Evolutionary conservation across 92 coral and sea anemone species (phyloP).

Genomic region (Virgularia gustaviana): DNA sequence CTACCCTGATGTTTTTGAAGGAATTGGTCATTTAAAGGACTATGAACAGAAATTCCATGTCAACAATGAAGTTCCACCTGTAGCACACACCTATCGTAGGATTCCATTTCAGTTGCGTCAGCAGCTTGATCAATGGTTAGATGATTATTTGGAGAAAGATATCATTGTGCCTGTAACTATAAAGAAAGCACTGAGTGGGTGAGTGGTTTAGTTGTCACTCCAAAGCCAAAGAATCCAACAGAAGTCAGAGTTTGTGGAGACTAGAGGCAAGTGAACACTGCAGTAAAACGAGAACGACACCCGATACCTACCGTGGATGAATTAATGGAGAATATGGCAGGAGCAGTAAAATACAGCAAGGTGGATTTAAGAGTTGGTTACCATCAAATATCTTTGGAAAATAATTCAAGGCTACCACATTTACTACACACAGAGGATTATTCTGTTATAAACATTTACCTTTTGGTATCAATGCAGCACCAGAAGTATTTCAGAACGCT

Average conservation of each 20-base stretch:
- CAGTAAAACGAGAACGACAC: constrained; percentile 24
- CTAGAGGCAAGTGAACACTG: constrained; percentile 41
- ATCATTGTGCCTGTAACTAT: constrained; percentile 40
- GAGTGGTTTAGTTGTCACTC: constrained; percentile 47
- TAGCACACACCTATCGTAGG: constrained; percentile 36
- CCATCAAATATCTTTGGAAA: constrained; percentile 39
- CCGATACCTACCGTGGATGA: constrained; percentile 50
- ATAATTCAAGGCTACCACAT: constrained; percentile 32
- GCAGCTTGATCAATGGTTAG: constrained; percentile 48
- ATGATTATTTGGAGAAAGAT: constrained; percentile 38
- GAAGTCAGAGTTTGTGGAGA: constrained; percentile 50
- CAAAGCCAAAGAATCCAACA: constrained; percentile 34
- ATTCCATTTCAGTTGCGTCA: constrained; percentile 33
- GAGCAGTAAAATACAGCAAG: constrained; percentile 38
- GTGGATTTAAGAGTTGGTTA: constrained; percentile 41
- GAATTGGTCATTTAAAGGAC: constrained; percentile 33
- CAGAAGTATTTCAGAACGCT: constrained; percentile 40
- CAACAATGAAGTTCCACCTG: constrained; percentile 31
- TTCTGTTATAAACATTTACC: constrained; percentile 33
- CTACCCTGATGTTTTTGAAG: constrained; percentile 24
- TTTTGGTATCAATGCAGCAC: constrained; percentile 33
- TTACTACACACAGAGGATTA: constrained; percentile 34
- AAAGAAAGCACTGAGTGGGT: constrained; percentile 50
- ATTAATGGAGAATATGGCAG: constrained; percentile 35
- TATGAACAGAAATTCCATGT: constrained; percentile 44